Evolutionary conservation across 2,888 invertebrate genomes (phyloP), one percentile per base, ranked within the genome.

Genomic region (Achlya flavicornis): DNA sequence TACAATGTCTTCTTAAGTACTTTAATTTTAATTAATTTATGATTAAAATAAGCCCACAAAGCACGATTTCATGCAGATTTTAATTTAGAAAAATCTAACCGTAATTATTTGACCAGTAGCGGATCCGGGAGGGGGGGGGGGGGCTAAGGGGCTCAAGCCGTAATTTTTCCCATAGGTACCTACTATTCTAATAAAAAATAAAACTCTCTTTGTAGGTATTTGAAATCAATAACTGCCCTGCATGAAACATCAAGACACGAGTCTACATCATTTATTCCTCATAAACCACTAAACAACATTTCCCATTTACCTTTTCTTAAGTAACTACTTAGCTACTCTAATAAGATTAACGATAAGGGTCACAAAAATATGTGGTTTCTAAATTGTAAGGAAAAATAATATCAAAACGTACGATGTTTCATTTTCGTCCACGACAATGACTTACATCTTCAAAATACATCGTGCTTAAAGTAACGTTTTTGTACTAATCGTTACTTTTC

Each of bases 321-420:
- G n/a, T n/a, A 26, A 1, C 26, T 26, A 26, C 26, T 10, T 53
- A 46, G 46, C 46, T 46, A 69, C 66, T 69, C 68, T 74, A 71
- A 74, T 68, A 67, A 73, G 68, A 78, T 78, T 74, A 74, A 74
- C 70, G 73, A 69, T 68, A 65, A 72, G 67, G 68, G 65, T 58
- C 7, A 35, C 35, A 35, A 6, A 35, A 35, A 7, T 1, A 46
- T 6, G 67, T 67, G 64, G 65, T 57, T 64, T 66, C 71, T 64
- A 65, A 72, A 72, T 72, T 68, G 61, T 65, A 63, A 64, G 64
- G 69, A 66, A 72, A 74, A 77, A 74, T 70, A 70, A 73, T 75
- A 74, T 74, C 26, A 26, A 26, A 26, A 26, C 2, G 26, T 26
- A 26, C 26, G 26, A 26, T 26, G 26, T 26, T 26, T 26, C 26